These are phyloP conservation scores for Pica pica DNA, from an alignment of 2,113 vertebrate species.

Conservation along the genomic window DNA sequence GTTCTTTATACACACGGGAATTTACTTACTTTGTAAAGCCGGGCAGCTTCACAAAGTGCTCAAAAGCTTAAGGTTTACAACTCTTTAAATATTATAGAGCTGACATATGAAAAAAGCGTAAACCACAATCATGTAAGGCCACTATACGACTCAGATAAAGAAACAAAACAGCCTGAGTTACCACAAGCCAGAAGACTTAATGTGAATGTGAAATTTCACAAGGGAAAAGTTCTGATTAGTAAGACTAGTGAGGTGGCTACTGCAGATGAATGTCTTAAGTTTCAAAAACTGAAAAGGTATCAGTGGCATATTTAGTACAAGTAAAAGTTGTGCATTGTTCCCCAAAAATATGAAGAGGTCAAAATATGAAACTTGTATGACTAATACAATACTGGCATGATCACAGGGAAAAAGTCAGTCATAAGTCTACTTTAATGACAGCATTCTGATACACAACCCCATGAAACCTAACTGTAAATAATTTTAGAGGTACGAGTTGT, in stretches of 20 bases:
- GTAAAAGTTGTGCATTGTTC: not conserved
- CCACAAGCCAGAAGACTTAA: not conserved
- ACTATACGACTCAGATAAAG: not conserved
- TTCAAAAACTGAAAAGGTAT: not conserved
- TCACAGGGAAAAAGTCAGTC: rapidly evolving
- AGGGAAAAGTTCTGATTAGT: not conserved
- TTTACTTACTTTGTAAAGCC: not conserved
- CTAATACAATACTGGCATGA: not conserved
- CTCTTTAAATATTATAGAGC: not conserved
- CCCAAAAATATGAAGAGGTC: not conserved
- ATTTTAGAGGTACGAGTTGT: not conserved
- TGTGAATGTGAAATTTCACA: not conserved
- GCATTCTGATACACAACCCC: not conserved
- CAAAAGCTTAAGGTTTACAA: not conserved
- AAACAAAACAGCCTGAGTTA: not conserved
- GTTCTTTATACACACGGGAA: not conserved
- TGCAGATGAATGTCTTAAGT: not conserved
- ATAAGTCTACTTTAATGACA: not conserved
- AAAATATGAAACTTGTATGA: not conserved
- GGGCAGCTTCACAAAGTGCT: not conserved
- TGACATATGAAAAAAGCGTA: not conserved
- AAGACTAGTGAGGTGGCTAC: not conserved
- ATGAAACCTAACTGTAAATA: not conserved
- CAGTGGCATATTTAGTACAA: not conserved
- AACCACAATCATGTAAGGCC: not conserved